Base-by-base conservation (phyloP, 2,888 invertebrate species). In the Nymphalis c-album region DNA sequence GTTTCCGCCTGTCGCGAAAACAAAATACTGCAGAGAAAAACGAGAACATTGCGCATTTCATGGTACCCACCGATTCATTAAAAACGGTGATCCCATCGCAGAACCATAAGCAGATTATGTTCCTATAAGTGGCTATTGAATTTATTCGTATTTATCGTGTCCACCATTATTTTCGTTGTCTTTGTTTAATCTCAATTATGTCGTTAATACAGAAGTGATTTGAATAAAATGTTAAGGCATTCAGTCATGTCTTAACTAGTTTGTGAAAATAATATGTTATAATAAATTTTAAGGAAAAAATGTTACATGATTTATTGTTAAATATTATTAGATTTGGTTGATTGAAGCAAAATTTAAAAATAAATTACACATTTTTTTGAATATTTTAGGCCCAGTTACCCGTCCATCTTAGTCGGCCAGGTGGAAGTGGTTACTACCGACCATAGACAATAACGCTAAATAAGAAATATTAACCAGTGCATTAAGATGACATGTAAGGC, bases 1-100 rank as follows among this genome's bases (percentile, higher is more conserved):
- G 88, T 82, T 92, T 92, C 92, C 92, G 88, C 77, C 84, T 89
- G 91, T 91, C 91, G 87, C 83, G 83, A 87, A 89, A 90, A 91
- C 91, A 91, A 92, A 90, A 90, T 90, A 87, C 86, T 81, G 81
- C 81, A 76, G 78, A 79, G 83, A 83, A 86, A 84, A 86, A 87
- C 69, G 71, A 74, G 69, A 72, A 76, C 72, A 76, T 71, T 71
- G 75, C 45, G 68, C 75, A 71, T 77, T 78, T 75, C 74, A 72
- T 73, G 69, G 70, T 77, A 72, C 72, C 71, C 74, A 74, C 72
- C 72, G 74, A 71, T 74, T 76, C 75, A 77, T 79, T 80, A 78
- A 77, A 77, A 73, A 77, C 75, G 76, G 76, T 75, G 75, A 74
- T 70, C 73, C 74, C 71, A 71, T 71, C 69, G 70, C 67, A 72